phyloP scores from a whole-genome alignment of 2,888 invertebrate species.

The Colostygia pectinataria region DNA sequence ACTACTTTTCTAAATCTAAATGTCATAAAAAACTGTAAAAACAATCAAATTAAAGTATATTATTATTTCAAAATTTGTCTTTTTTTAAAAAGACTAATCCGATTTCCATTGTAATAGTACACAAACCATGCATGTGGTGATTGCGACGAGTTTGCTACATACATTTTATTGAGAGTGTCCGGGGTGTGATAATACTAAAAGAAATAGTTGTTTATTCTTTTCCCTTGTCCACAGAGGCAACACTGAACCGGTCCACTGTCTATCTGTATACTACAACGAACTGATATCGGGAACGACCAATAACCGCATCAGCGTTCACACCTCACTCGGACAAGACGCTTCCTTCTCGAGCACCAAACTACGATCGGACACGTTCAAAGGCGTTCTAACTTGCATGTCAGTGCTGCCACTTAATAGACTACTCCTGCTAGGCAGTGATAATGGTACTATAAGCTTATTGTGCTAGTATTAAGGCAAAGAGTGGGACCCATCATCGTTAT shows the following conservation, averaged over 20 bases:
- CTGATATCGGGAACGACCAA: slow-evolving; percentile 96
- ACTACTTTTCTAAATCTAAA: no score
- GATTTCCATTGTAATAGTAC: no score
- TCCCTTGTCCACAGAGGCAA: slow-evolving; percentile 91
- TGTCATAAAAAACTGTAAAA: no score
- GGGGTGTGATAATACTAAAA: no score
- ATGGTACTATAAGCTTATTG: slow-evolving; percentile 91
- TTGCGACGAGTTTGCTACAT: no score
- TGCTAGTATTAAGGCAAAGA: slow-evolving; percentile 86
- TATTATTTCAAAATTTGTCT: no score
- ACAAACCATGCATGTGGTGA: no score
- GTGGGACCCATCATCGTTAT: no score
- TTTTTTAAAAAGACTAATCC: no score
- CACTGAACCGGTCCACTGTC: slow-evolving; percentile 96
- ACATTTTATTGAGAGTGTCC: no score
- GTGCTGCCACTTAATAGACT: slow-evolving; percentile 95
- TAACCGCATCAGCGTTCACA: slow-evolving; percentile 95
- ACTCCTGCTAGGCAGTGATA: slow-evolving; percentile 95
- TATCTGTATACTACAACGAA: slow-evolving; percentile 90
- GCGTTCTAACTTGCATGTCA: slow-evolving; percentile 94
- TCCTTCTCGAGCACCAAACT: slow-evolving; percentile 93
- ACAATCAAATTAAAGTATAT: no score
- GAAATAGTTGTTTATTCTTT: no score
- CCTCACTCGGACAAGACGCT: slow-evolving; percentile 87
- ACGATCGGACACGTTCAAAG: slow-evolving; percentile 94